A percentile compares a stretch with the other conserved stretches of the same genome.
Conservation (phyloP, 2,113 vertebrate genomes). For the Tenrec ecaudatus region DNA sequence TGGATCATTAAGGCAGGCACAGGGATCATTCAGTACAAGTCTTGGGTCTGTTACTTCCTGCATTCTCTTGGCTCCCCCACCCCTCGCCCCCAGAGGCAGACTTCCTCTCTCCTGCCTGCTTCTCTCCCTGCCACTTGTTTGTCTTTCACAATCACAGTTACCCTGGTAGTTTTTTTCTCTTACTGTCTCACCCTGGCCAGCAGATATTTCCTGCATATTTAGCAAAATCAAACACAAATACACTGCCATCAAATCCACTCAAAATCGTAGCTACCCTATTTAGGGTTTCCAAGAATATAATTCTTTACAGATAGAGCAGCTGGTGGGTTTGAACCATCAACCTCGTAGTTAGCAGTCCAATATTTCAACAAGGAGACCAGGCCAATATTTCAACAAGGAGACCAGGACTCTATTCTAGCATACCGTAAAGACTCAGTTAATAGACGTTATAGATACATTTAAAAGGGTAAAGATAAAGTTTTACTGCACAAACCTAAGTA, state of each 20-base stretch:
- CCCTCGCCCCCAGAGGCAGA: background rate
- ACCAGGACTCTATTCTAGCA: background rate
- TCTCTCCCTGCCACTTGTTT: background rate
- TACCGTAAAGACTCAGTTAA: slow-evolving; percentile 44
- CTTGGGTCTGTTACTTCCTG: background rate
- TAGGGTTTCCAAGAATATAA: too few relatives aligned
- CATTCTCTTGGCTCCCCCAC: background rate
- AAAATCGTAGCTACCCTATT: too few relatives aligned
- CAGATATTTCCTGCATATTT: background rate
- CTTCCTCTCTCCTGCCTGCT: background rate
- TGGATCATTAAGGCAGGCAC: too few relatives aligned
- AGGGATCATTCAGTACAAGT: background rate
- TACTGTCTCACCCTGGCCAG: background rate
- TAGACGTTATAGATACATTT: slow-evolving; percentile 58
- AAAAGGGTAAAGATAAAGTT: slow-evolving; percentile 34
- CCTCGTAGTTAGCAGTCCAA: too few relatives aligned
- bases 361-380: too few relatives aligned
- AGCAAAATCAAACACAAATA: too few relatives aligned
- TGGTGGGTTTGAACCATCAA: too few relatives aligned
- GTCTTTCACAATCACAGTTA: background rate
- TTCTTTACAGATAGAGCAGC: too few relatives aligned
- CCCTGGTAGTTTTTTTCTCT: background rate
- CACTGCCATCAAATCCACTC: too few relatives aligned
- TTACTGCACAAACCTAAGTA: slow-evolving; percentile 5
- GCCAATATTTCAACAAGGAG: too few relatives aligned